These are phyloP conservation scores for Periparus ater DNA, from an alignment of 2,797 vertebrate genomes.

Conservation along the genomic window DNA sequence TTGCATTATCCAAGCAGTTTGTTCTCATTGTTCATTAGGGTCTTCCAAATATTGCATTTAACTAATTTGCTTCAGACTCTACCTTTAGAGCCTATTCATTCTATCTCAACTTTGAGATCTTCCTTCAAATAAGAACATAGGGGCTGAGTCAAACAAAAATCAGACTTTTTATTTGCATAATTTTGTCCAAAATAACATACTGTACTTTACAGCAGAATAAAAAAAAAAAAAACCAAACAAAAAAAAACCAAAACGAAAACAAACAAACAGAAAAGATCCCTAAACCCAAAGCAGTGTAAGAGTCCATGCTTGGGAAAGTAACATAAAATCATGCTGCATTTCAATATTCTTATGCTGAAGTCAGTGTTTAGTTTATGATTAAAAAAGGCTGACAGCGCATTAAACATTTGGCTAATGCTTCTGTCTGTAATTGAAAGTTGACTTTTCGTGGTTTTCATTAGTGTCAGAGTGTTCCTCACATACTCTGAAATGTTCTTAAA, in stretches of 20 bases:
- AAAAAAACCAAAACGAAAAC: not conserved
- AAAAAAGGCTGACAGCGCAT: constrained; percentile 35
- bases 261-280: not conserved
- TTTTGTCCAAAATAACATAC: not conserved
- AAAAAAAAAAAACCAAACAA: not conserved
- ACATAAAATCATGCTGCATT: constrained; percentile 1
- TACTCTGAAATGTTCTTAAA: constrained; percentile 36
- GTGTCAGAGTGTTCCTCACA: not conserved
- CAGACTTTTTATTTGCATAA: not conserved
- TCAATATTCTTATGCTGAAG: constrained; percentile 42
- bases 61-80: constrained; percentile 47
- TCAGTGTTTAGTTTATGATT: constrained; percentile 41
- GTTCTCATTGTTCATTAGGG: constrained; percentile 31
- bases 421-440: constrained; percentile 46
- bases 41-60: constrained; percentile 44
- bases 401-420: constrained; percentile 54
- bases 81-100: constrained; percentile 8
- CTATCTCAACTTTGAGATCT: not conserved
- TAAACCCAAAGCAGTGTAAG: constrained; percentile 24
- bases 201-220: constrained; percentile 62
- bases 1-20: constrained; percentile 42
- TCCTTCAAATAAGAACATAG: not conserved
- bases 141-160: not conserved
- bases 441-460: constrained; percentile 34
- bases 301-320: not conserved